phyloP scores from a whole-genome alignment of 2,888 invertebrate species.

The Falcaria lacertinaria region DNA sequence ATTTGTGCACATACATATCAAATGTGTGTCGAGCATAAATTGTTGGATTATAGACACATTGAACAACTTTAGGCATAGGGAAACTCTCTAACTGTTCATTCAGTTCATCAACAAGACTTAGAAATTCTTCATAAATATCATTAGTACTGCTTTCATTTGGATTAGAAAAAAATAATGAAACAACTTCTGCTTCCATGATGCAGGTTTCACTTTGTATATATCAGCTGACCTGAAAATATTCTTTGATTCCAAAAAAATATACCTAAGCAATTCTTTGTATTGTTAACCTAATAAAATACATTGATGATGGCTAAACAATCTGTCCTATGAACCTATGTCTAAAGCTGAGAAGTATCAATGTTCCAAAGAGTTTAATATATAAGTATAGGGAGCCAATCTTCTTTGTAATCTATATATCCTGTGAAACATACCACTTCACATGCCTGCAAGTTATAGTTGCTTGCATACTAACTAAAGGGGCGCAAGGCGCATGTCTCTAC shows the following conservation, averaged over 20 bases:
- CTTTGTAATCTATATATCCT: too few relatives aligned
- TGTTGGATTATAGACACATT: conserved; percentile 90
- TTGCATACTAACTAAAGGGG: too few relatives aligned
- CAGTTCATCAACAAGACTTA: conserved; percentile 55
- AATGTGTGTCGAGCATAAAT: conserved; percentile 91
- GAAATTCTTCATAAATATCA: conserved; percentile 43
- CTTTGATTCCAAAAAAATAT: neutral
- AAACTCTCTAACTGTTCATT: conserved; percentile 65
- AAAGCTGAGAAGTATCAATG: too few relatives aligned
- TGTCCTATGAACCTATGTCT: too few relatives aligned
- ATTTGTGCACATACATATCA: conserved; percentile 86
- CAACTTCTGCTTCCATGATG: conserved; percentile 30
- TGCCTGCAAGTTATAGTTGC: too few relatives aligned
- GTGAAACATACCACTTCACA: too few relatives aligned
- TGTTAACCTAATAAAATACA: too few relatives aligned
- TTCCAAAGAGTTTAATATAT: too few relatives aligned
- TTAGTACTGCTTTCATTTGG: conserved; percentile 7
- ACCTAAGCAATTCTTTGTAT: too few relatives aligned
- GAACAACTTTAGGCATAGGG: conserved; percentile 75
- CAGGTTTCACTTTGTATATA: neutral
- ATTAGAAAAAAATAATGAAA: conserved; percentile 51
- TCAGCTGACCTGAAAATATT: neutral
- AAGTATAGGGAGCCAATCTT: too few relatives aligned
- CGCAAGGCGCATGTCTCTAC: too few relatives aligned
- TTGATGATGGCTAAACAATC: too few relatives aligned